Evolutionary conservation across 2,888 invertebrate species (phyloP), one percentile per base, ranked within the genome.

Genomic region (Heliconius aoede): DNA sequence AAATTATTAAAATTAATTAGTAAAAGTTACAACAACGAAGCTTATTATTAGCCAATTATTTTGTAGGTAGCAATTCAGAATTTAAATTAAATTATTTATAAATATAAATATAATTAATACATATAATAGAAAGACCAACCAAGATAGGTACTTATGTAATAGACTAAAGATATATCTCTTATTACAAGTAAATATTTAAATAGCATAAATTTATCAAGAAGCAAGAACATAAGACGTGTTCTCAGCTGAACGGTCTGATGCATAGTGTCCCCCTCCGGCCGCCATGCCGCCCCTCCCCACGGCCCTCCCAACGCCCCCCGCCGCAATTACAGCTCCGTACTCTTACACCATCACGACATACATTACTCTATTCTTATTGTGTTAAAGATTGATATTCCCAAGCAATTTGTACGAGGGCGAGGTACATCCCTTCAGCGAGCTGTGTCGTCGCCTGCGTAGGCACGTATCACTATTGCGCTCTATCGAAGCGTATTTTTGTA

Each of bases 241-340:
- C 40, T 82, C 82, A 81, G 84, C 83, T 80, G 86, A 87, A 83
- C 89, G 86, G 87, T 85, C 84, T 81, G 87, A 86, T 85, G 89
- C 88, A 89, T 89, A 90, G 90, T 93, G 91, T 84, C 91, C 93
- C 93, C 93, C 91, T 86, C 91, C 87, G 89, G 84, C 89, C 84
- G 89, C 92, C 91, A 90, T 89, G 85, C 91, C 87, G 91, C 92
- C 88, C 93, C 93, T 89, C 94, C 93, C 92, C 86, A 86, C 85
- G 90, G 82, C 87, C 92, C 93, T 90, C 94, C 93, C 92, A 92
- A 88, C 93, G 92, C 93, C 93, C 88, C 89, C 91, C 90, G 87
- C 90, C 88, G 87, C 91, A 89, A 90, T 90, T 90, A 91, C 87
- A 78, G 73, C 75, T 64, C 73, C 68, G 76, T 78, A 73, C 65